Conservation (phyloP, 1,140 invertebrate species). For the Brachionus koreanus region DNA sequence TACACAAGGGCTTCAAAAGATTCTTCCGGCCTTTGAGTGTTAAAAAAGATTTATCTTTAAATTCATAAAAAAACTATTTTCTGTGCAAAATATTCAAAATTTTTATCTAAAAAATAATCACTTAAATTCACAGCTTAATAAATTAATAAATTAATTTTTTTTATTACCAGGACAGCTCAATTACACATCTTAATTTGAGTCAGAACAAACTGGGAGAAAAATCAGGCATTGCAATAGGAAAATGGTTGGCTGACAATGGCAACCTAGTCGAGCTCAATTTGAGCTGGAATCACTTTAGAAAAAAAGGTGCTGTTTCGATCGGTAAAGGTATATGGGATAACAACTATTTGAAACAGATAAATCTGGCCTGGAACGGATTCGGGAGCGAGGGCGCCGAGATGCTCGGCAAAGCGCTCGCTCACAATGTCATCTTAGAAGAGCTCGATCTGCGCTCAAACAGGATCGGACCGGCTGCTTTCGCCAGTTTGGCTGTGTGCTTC, state of each 20-base stretch:
- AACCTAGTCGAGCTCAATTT: slow-evolving; percentile 54
- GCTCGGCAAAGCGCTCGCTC: slow-evolving; percentile 46
- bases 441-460: slow-evolving; percentile 50
- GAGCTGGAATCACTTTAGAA: slow-evolving; percentile 57
- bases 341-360: slow-evolving; percentile 14
- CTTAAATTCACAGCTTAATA: too few relatives aligned
- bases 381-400: slow-evolving; percentile 47
- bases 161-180: slow-evolving; percentile 36
- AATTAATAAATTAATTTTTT: background rate
- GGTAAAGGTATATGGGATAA: slow-evolving; percentile 52
- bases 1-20: too few relatives aligned
- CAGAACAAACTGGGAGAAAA: slow-evolving; percentile 45
- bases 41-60: too few relatives aligned
- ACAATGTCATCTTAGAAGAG: slow-evolving; percentile 48
- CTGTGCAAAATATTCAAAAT: too few relatives aligned
- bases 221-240: slow-evolving; percentile 37
- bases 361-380: slow-evolving; percentile 50
- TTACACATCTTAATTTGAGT: slow-evolving; percentile 45
- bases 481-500: slow-evolving; percentile 19
- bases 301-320: slow-evolving; percentile 52
- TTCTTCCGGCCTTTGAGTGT: too few relatives aligned
- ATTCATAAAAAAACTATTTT: too few relatives aligned
- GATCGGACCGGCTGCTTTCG: slow-evolving; percentile 46
- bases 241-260: slow-evolving; percentile 50
- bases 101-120: too few relatives aligned